Base-by-base conservation (phyloP, 23 tunicate genomes). In the Phallusia fumigata region DNA sequence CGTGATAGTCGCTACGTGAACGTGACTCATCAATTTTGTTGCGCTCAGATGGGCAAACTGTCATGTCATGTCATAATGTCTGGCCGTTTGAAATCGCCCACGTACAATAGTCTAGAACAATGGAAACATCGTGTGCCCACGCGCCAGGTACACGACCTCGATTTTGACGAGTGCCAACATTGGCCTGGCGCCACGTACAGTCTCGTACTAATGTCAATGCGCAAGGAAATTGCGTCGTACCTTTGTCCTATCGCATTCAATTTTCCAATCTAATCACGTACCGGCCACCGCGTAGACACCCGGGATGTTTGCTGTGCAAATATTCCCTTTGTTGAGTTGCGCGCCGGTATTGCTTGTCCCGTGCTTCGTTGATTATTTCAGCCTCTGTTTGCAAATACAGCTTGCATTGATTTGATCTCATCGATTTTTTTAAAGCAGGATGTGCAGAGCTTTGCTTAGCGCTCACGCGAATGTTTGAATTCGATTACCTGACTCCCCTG, bases 11-110 rank as follows among this genome's bases (percentile, higher is more conserved):
- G 8, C 8, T 40, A 40, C 69, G 16, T 22, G 8, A 11, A 58
- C 69, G 69, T 58, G 69, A 58, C 69, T 58, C 69, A 58, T 58
- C 69, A 58, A 13, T 21, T 58, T 58, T 58, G 69, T 21, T 24
- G 28, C 26, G 16, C 26, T 22, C 28, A 8, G 69, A 16, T 16
- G 69, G 16, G 69, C 28, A 58, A 58, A 58, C 8, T 58, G 69
- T 58, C 26, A 58, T 58, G 69, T 58, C 69, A 58, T 58, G 47
- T 24, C 8, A 58, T 58, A 24, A 16, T 58, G 69, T 58, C 69
- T 58, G 69, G 69, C 28, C 69, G 26, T 22, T 24, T 24, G 69
- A 58, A 58, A 22, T 21, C 69, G 69, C 69, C 69, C 69, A 58
- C 69, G 69, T 40, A 40, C 8, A 40, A 5, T 5, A 40, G 47